Base-by-base conservation (phyloP, 2,113 vertebrate genomes). In the Puntigrus tetrazona region DNA sequence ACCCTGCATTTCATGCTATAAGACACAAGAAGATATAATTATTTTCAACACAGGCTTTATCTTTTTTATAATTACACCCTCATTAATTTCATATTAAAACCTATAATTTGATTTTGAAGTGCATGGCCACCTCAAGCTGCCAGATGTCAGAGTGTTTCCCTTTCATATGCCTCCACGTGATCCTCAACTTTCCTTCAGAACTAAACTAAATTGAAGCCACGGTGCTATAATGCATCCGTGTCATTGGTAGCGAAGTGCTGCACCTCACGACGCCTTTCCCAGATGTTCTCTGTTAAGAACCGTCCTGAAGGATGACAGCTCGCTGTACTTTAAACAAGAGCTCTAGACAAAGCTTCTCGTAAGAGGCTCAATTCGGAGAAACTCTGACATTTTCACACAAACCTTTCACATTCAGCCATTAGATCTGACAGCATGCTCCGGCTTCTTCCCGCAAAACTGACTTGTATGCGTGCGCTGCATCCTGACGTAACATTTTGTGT, bases 291-390 rank as follows among this genome's bases (percentile, higher is more conserved):
- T 57, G 75, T 57, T 77, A 77, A 77, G 75, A 77, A 57, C 29
- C 20, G 0, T n/a, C 20, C 73, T 75, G 73, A 31, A 50, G 73
- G 45, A 31, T 75, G 43, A 75, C 73, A 75, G 73, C 73, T 47
- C 29, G 73, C 73, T 75, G 43, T 34, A 77, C 11, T 77, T 77
- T 77, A 34, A 77, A n/a, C 75, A 77, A 77, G 75, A 34, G 50
- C 50, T 57, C 75, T 36, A 57, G 25, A 77, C 75, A 36, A 77
- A 77, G 75, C 75, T 77, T n/a, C 31, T 36, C 50, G 57, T 52
- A 77, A 57, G 75, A 55, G 50, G 73, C 41, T 50, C 16, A 31
- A 31, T 27, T 31, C 34, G 0, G 43, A 75, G 45, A 75, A 29
- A 20, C 22, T 78, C 25, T 63, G 55, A 79, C 77, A 79, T 63